A percentile compares a stretch with the other conserved stretches of the same genome.
phyloP scores from a whole-genome alignment of 2,113 vertebrate species.

The Pterocles gutturalis region DNA sequence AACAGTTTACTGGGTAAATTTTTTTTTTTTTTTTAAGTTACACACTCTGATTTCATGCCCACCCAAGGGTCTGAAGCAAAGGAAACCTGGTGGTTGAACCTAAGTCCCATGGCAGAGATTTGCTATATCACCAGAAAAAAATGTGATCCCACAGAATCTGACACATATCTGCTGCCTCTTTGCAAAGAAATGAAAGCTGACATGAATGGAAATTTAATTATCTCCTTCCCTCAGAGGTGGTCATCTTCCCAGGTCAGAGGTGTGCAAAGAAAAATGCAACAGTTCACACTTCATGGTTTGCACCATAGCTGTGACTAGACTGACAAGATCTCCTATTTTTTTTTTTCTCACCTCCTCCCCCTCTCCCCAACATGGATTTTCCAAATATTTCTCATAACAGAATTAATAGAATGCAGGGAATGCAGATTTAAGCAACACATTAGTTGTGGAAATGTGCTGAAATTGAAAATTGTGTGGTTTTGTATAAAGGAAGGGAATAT shows the following conservation, averaged over 20 bases:
- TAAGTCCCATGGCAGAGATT: conserved; percentile 30
- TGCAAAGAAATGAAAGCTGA: conserved; percentile 61
- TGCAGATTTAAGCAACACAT: background rate
- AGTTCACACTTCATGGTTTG: conserved; percentile 65
- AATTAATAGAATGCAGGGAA: background rate
- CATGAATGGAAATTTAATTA: conserved; percentile 79
- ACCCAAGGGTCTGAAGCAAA: conserved; percentile 61
- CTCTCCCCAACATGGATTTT: background rate
- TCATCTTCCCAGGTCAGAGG: conserved; percentile 67
- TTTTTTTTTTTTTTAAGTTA: conserved; percentile 34
- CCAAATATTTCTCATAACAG: background rate
- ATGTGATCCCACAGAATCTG: conserved; percentile 74
- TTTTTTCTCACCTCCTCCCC: fast-evolving
- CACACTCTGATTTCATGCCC: conserved; percentile 15
- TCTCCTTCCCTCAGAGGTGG: conserved; percentile 46
- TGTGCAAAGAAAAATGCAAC: conserved; percentile 44
- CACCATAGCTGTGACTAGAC: conserved; percentile 16
- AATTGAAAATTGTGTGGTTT: conserved; percentile 20
- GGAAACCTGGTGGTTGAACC: conserved; percentile 70
- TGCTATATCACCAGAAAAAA: conserved; percentile 50
- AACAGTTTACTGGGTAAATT: conserved; percentile 22
- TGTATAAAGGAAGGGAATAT: background rate
- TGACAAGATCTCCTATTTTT: background rate
- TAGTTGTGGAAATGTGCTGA: background rate
- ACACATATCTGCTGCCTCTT: conserved; percentile 67